Conservation (phyloP, 2,888 invertebrate species). For the Barypeithes pellucidus region DNA sequence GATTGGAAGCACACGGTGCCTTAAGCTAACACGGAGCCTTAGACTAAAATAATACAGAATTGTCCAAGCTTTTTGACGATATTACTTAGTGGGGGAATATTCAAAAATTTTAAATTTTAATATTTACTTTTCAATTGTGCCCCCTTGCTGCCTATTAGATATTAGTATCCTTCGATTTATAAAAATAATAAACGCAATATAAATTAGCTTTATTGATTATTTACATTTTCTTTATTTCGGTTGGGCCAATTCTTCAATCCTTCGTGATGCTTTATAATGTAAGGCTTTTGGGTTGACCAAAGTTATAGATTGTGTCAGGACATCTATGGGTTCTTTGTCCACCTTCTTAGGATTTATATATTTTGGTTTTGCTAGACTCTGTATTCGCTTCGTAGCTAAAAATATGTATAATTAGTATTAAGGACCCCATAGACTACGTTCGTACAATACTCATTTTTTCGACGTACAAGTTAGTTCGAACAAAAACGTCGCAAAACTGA, state of each 20-base stretch:
- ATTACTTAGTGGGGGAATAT: no score
- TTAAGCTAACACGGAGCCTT: no score
- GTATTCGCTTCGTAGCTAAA: slow-evolving; percentile 45
- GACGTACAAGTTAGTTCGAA: no score
- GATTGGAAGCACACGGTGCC: no score
- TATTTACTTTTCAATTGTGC: no score
- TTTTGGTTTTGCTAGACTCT: slow-evolving; percentile 47
- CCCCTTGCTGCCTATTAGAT: no score
- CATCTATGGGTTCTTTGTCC: slow-evolving; percentile 23
- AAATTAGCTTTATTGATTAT: background rate
- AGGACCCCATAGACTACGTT: background rate
- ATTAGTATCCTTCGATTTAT: no score
- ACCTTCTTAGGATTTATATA: slow-evolving; percentile 40
- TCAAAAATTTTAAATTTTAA: no score
- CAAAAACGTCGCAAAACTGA: no score
- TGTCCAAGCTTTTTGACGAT: no score
- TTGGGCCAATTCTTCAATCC: slow-evolving; percentile 49
- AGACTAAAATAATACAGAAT: no score
- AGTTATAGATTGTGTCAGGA: slow-evolving; percentile 40
- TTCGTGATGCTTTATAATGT: slow-evolving; percentile 41
- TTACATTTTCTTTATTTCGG: slow-evolving; percentile 41
- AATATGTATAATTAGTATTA: background rate
- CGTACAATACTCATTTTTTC: no score
- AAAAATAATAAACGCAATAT: background rate
- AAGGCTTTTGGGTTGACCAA: slow-evolving; percentile 49